Conservation (phyloP, 2,797 vertebrate genomes). For the Spea hammondii region DNA sequence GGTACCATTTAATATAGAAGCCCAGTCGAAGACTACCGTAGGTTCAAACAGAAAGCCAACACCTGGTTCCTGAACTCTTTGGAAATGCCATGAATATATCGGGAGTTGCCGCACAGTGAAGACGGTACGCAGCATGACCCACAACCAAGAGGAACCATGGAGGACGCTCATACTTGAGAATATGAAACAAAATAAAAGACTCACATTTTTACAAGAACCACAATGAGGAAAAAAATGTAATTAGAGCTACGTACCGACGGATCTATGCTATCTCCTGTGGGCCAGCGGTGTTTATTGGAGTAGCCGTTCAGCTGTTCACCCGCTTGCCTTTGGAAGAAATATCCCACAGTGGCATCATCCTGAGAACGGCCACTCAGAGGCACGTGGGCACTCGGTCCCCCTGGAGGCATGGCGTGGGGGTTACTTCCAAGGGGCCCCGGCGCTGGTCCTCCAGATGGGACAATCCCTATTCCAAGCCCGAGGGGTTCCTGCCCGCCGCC, state of each 20-base stretch:
- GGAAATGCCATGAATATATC: too few relatives aligned
- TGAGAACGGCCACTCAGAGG: slow-evolving; percentile 69
- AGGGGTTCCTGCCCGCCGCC: slow-evolving; percentile 69
- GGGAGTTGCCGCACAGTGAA: too few relatives aligned
- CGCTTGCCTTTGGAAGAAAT: slow-evolving; percentile 75
- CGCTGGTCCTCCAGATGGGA: slow-evolving; percentile 58
- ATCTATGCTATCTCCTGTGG: slow-evolving; percentile 67
- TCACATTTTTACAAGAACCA: not conserved
- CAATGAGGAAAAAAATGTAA: not conserved
- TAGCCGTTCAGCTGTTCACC: slow-evolving; percentile 71
- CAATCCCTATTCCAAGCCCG: slow-evolving; percentile 60
- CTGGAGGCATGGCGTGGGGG: slow-evolving; percentile 37
- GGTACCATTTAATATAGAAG: too few relatives aligned
- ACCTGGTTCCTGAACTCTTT: too few relatives aligned
- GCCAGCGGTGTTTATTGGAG: slow-evolving; percentile 68
- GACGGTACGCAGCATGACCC: too few relatives aligned
- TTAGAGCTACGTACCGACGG: slow-evolving; percentile 51
- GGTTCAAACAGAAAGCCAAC: too few relatives aligned
- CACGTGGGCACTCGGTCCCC: slow-evolving; percentile 62
- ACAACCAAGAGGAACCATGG: too few relatives aligned
- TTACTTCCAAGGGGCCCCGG: slow-evolving; percentile 62
- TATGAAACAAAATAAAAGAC: not conserved
- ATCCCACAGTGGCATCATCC: slow-evolving; percentile 70
- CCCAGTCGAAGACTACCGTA: too few relatives aligned
- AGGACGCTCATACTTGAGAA: not conserved